Percentiles rank a stretch among this genome's conserved stretches.
Conservation (phyloP, 2,888 invertebrate species). For the Sinhomidia bicolor region DNA sequence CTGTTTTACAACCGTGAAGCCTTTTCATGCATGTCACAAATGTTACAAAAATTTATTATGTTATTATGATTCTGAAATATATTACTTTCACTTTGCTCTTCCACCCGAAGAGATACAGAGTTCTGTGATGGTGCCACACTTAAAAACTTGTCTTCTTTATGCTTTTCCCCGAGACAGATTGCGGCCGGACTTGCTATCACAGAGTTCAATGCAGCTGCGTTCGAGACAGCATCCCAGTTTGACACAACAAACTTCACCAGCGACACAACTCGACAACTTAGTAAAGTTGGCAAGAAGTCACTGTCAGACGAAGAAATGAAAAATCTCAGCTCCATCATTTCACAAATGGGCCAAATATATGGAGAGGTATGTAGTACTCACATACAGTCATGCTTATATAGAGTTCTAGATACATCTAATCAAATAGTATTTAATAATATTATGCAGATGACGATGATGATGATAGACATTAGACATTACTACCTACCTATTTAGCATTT, state of each 20-base stretch:
- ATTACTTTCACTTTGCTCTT: conserved; percentile 41
- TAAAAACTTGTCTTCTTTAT: conserved; percentile 42
- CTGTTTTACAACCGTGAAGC: conserved; percentile 15
- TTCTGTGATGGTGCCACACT: not conserved
- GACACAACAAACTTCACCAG: conserved; percentile 77
- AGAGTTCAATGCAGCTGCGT: conserved; percentile 75
- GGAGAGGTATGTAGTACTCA: conserved; percentile 75
- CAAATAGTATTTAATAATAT: not conserved
- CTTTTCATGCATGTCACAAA: conserved; percentile 69
- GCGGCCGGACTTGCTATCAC: conserved; percentile 73
- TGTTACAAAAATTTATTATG: conserved; percentile 68
- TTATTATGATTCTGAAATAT: conserved; percentile 65
- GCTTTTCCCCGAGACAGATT: conserved; percentile 65
- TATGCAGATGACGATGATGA: not conserved
- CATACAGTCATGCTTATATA: not conserved
- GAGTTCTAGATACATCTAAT: not conserved
- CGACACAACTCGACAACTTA: conserved; percentile 78
- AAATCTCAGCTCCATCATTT: conserved; percentile 76
- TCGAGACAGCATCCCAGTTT: conserved; percentile 76
- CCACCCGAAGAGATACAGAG: not conserved
- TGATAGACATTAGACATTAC: not conserved
- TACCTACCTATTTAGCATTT: no score
- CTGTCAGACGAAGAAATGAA: conserved; percentile 79
- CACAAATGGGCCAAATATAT: conserved; percentile 80
- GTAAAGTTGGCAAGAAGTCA: conserved; percentile 77